These are phyloP conservation scores for Malurus alboscapulatus DNA, from an alignment of 2,113 vertebrate species.

Conservation along the genomic window DNA sequence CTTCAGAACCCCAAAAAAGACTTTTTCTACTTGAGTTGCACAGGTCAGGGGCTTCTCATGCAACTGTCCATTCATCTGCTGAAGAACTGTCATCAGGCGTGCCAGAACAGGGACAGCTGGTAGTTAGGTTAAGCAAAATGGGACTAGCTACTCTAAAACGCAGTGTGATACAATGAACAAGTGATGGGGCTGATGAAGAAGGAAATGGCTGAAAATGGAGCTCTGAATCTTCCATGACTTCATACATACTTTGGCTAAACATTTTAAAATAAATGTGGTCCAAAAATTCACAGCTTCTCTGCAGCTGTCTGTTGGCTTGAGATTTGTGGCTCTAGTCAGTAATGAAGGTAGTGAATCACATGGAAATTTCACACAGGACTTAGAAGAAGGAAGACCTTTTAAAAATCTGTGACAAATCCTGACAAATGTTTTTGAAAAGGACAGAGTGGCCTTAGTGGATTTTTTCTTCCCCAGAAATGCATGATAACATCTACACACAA, in stretches of 20 bases:
- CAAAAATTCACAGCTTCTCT: slow-evolving; percentile 15
- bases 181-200: not conserved
- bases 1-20: not conserved
- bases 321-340: not conserved
- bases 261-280: not conserved
- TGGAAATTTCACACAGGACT: slow-evolving; percentile 22
- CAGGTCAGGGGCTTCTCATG: not conserved
- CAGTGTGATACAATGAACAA: not conserved
- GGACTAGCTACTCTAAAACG: not conserved
- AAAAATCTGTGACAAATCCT: not conserved
- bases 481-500: not conserved
- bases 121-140: not conserved
- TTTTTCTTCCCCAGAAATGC: not conserved
- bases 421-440: not conserved
- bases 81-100: not conserved
- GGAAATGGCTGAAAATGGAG: not conserved
- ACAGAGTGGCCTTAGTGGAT: not conserved
- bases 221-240: not conserved
- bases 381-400: not conserved
- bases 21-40: not conserved
- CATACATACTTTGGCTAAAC: not conserved
- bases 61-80: not conserved
- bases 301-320: slow-evolving; percentile 8
- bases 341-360: not conserved
- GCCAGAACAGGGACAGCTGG: not conserved